Evolutionary conservation across 2,888 invertebrate species (phyloP).

Genomic region (Drosophila quinaria): DNA sequence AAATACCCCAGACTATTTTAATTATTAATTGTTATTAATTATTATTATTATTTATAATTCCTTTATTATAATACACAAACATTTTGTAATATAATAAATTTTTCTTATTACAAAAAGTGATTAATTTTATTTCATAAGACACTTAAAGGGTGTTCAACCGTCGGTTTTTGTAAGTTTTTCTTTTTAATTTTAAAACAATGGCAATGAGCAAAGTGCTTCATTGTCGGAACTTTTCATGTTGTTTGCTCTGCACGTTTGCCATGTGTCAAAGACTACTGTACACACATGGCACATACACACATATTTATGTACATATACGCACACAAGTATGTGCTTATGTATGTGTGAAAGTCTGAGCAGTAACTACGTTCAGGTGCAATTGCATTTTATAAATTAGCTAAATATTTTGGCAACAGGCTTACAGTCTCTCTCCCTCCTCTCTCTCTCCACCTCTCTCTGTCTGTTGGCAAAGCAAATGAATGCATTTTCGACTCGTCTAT

Average conservation of each 20-base stretch:
- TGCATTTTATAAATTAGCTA: constrained; percentile 73
- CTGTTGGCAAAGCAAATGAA: constrained; percentile 40
- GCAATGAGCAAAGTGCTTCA: constrained; percentile 25
- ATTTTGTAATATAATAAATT: too few relatives aligned
- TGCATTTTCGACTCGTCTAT: constrained; percentile 46
- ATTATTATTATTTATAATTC: too few relatives aligned
- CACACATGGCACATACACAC: constrained; percentile 1
- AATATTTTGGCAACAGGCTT: constrained; percentile 65
- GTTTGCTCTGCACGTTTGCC: constrained; percentile 61
- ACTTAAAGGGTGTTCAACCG: not conserved
- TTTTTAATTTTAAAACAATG: constrained; percentile 13
- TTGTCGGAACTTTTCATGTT: constrained; percentile 40
- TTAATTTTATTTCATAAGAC: too few relatives aligned
- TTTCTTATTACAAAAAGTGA: too few relatives aligned
- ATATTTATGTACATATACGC: not conserved
- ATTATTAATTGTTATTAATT: too few relatives aligned
- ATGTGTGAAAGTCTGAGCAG: not conserved
- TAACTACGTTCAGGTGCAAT: constrained; percentile 31
- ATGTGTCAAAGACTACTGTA: constrained; percentile 34
- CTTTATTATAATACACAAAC: too few relatives aligned
- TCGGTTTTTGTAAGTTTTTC: not conserved
- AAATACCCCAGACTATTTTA: too few relatives aligned
- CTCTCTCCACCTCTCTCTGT: not conserved
- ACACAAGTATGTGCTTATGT: not conserved
- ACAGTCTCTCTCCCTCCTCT: not conserved